Evolutionary conservation across 1,140 invertebrate genomes (phyloP), one percentile per base, ranked within the genome.

Genomic region (Zaprionus capensis): DNA sequence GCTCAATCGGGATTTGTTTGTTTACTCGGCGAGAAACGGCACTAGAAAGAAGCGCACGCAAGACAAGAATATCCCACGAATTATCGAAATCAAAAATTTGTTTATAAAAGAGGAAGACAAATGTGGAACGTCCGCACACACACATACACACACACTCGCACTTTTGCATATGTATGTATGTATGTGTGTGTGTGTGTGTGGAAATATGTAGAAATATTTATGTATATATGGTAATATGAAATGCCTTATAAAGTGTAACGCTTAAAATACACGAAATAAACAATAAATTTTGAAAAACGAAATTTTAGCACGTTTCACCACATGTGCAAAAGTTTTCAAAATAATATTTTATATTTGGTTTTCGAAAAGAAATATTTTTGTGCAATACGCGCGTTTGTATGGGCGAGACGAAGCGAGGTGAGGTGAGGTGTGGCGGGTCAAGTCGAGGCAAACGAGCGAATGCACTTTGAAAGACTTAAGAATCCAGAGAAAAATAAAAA

Each of bases 101-200:
- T 90, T 90, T 90, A 90, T 90, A 90, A 75, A 90, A 90, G 85
- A 90, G 86, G 85, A 90, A 90, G 85, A 90, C 79, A 90, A 79
- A 90, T 90, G 85, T 90, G 66, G 76, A 82, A 88, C 85, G 85
- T 85, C 85, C 79, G 85, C 79, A 65, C 36, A 53, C 46, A 57
- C 34, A 44, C 44, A 55, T 56, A 61, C 56, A 56, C 64, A 34
- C 61, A 53, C 66, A 55, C 68, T 28, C 34, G 53, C 28, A 55
- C 46, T 31, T 7, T 31, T 34, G 63, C 24, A 31, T 65, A 9
- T 58, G 11, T n/a, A 3, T 41, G 11, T 34, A 14, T 62, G 14
- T 34, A 17, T 34, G 17, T 36, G 44, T 57, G 36, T 46, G 44
- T 57, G 36, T 46, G 28, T 26, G n/a, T 38, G 24, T n/a, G 17